A percentile compares a stretch with the other conserved stretches of the same genome.
Conservation (phyloP, 2,113 vertebrate species). For the Osmerus eperlanus region DNA sequence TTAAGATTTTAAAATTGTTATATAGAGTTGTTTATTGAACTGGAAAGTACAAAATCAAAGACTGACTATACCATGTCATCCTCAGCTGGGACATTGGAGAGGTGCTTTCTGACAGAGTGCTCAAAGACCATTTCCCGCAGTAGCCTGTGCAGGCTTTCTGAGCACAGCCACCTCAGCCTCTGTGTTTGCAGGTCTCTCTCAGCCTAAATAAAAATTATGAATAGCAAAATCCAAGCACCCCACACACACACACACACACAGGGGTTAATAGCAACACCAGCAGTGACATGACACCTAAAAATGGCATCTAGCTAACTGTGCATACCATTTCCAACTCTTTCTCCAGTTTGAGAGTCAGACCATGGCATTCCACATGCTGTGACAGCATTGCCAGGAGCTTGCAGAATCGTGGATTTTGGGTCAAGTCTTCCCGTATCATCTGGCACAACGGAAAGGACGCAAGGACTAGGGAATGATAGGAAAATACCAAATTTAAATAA, state of each 20-base stretch:
- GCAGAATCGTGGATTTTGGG: conserved; percentile 74
- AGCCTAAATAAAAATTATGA: conserved; percentile 48
- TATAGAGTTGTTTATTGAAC: neutral
- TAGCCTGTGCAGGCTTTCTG: conserved; percentile 69
- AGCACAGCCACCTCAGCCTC: conserved; percentile 73
- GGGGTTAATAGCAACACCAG: neutral
- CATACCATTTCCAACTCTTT: conserved; percentile 78
- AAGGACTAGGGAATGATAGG: conserved; percentile 47
- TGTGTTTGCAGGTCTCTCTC: conserved; percentile 72
- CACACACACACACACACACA: neutral
- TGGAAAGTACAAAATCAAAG: neutral
- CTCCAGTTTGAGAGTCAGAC: conserved; percentile 68
- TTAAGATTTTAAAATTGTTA: too few relatives aligned
- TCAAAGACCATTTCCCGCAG: conserved; percentile 80
- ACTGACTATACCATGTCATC: conserved; percentile 69
- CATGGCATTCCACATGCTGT: conserved; percentile 74
- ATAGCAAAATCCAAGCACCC: neutral
- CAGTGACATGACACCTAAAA: neutral
- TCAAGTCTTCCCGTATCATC: conserved; percentile 75
- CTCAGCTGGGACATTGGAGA: conserved; percentile 54
- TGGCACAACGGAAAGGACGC: conserved; percentile 73
- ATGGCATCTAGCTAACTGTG: neutral
- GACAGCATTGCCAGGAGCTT: conserved; percentile 74
- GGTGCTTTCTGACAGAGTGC: conserved; percentile 67
- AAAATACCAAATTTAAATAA: neutral